Base-by-base conservation (phyloP, 2,888 invertebrate species). In the Drosophila affinis region DNA sequence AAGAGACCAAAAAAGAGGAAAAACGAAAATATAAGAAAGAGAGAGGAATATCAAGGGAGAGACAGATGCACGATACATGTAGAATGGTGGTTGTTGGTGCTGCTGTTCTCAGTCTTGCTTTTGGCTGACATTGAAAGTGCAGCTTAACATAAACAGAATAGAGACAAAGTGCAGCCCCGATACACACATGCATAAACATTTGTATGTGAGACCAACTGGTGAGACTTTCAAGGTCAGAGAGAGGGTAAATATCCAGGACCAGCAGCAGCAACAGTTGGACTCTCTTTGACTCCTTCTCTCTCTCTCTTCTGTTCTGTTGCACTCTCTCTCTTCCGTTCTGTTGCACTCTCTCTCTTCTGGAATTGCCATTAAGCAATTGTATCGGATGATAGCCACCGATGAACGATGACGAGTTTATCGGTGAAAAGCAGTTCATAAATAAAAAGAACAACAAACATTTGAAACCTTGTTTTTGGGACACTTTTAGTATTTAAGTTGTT, bases 91-190 rank as follows among this genome's bases (percentile, higher is more conserved):
- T 45, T 61, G 70, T 62, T 58, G 29, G 32, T 46, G 69, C 62
- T 64, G 55, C 75, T 59, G 64, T 67, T 57, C 59, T 70, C 68
- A 51, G 58, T 72, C 61, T 76, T 65, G 69, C 63, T 71, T 72
- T 78, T 52, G 56, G 32, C 51, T 79, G 87, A 77, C 87, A 85
- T 87, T 87, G 85, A 79, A 81, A 81, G 47, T 80, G 80, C 78
- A 78, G 57, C 51, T 55, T 51, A 55, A 63, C 60, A 63, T 59
- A 72, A 79, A 51, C 21, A 59, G 47, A 67, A 48, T 51, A 53
- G 32, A 58, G 69, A 53, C 55, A 67, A 62, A 79, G 46, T 76
- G 77, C 87, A 81, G 72, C 47, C 75, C 47, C 76, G 73, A 68
- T 76, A 76, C 6, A 39, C 39, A 39, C n/a, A n/a, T 39, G 9